phyloP scores from a whole-genome alignment of 2,113 vertebrate species.

The Lipotes vexillifer region DNA sequence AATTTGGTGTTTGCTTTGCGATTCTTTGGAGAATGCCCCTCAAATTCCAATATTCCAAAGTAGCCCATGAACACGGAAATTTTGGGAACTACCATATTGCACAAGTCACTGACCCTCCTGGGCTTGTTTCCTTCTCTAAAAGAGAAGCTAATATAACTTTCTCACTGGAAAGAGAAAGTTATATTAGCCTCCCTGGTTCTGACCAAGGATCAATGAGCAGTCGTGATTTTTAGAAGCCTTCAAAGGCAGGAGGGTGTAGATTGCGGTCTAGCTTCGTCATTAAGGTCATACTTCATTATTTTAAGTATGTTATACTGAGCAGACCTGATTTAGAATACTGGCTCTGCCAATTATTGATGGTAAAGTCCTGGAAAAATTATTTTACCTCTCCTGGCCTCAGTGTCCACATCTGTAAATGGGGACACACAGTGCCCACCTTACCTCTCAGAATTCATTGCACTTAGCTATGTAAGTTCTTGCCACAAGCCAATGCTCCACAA shows the following conservation, averaged over 20 bases:
- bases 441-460: background rate
- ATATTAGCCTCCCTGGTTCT: background rate
- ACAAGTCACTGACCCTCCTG: too few relatives aligned
- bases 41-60: background rate
- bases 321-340: background rate
- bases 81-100: background rate
- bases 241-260: background rate
- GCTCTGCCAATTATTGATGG: background rate
- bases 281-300: too few relatives aligned
- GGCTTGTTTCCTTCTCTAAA: background rate
- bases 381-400: background rate
- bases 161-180: background rate
- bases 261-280: too few relatives aligned
- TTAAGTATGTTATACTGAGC: too few relatives aligned
- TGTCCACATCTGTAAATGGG: background rate
- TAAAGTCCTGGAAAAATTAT: background rate
- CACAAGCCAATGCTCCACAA: background rate
- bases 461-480: background rate
- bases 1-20: background rate
- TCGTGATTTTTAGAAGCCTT: background rate
- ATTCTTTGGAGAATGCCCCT: background rate
- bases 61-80: background rate
- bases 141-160: background rate
- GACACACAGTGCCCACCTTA: too few relatives aligned
- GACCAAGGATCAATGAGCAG: background rate